Percentiles rank a stretch among this genome's conserved stretches.
These are phyloP conservation scores for Epinotia ramella DNA, from an alignment of 2,888 invertebrate species.

Conservation along the genomic window DNA sequence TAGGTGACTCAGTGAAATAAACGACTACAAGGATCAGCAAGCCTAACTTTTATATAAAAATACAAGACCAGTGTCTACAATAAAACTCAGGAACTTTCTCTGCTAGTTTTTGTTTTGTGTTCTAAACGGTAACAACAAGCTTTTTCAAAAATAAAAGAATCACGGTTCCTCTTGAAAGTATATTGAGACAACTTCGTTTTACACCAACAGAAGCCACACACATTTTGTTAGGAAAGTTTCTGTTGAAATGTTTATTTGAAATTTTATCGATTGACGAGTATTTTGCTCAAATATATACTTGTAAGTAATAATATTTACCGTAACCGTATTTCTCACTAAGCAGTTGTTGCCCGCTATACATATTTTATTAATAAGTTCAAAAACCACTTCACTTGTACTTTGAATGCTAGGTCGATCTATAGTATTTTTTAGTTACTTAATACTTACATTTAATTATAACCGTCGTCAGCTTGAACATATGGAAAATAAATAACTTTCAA, in stretches of 20 bases:
- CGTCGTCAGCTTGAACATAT: no score
- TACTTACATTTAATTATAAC: no score
- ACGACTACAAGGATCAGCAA: not conserved
- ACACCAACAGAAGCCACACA: conserved; percentile 8
- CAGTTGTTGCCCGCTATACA: no score
- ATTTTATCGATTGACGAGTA: not conserved
- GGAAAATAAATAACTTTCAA: no score
- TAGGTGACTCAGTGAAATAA: no score
- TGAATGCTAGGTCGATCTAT: no score
- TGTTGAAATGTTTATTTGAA: not conserved
- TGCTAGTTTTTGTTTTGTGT: conserved; percentile 8
- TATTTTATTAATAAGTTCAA: no score
- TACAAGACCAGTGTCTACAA: conserved; percentile 23
- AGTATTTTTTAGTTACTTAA: no score
- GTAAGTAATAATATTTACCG: no score
- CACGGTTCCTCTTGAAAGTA: conserved; percentile 7
- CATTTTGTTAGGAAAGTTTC: conserved; percentile 3
- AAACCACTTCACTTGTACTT: no score
- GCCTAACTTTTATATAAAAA: conserved; percentile 13
- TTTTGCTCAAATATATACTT: not conserved
- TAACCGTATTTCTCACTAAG: no score
- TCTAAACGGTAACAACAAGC: conserved; percentile 33
- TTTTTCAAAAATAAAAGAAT: conserved; percentile 33
- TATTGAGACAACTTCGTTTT: conserved; percentile 18
- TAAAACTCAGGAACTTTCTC: conserved; percentile 22